Conservation (phyloP, 64 coral and sea anemone species). For the Trachythela sp. region DNA sequence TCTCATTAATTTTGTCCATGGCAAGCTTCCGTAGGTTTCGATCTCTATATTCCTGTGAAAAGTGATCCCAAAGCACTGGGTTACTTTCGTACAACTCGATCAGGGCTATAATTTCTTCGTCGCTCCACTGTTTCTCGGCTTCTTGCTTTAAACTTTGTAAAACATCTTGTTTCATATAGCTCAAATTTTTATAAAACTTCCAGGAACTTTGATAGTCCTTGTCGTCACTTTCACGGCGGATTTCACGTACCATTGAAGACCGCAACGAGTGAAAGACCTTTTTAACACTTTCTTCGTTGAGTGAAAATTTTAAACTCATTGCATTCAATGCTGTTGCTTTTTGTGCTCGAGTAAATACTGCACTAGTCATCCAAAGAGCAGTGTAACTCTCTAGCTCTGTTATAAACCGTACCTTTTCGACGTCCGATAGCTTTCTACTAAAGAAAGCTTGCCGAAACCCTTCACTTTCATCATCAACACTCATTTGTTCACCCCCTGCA, state of each 20-base stretch:
- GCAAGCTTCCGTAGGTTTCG: not conserved
- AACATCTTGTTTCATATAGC: constrained; percentile 2
- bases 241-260: not conserved
- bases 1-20: not conserved
- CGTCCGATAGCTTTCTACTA: not conserved
- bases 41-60: not conserved
- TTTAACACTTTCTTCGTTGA: not conserved
- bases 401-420: not conserved
- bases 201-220: not conserved
- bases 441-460: not conserved
- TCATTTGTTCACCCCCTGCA: not conserved
- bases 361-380: not conserved
- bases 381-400: not conserved
- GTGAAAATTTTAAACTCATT: not conserved
- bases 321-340: not conserved
- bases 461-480: not conserved
- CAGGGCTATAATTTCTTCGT: not conserved
- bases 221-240: not conserved
- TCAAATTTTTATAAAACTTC: not conserved
- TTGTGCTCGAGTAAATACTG: not conserved
- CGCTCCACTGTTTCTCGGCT: not conserved
- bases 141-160: not conserved
- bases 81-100: not conserved
- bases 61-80: not conserved
- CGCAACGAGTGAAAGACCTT: not conserved